phyloP scores from a whole-genome alignment of 2,113 vertebrate species.

The Tetrao urogallus region DNA sequence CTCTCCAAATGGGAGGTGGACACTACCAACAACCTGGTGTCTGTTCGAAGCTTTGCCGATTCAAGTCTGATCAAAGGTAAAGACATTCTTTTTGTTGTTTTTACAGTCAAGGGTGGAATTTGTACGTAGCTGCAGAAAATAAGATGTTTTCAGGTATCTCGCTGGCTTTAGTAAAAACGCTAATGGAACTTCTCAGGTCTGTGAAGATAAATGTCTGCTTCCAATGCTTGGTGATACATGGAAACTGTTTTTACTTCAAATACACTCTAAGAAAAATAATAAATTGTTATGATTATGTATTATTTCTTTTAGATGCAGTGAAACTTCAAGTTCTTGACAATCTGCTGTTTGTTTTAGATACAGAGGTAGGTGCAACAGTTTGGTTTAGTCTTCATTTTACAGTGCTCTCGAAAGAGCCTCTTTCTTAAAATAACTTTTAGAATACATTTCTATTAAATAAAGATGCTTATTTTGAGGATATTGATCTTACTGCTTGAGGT shows the following conservation, averaged over 20 bases:
- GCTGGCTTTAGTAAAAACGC: not conserved
- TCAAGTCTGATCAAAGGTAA: slow-evolving; percentile 87
- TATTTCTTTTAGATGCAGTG: slow-evolving; percentile 80
- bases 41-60: slow-evolving; percentile 76
- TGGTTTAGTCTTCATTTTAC: not conserved
- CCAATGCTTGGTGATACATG: not conserved
- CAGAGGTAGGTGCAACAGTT: slow-evolving; percentile 79
- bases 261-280: not conserved
- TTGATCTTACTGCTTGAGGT: not conserved
- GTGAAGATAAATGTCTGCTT: not conserved
- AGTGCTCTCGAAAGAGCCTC: not conserved
- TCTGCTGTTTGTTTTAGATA: slow-evolving; percentile 89
- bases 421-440: not conserved
- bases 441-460: not conserved
- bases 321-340: slow-evolving; percentile 88
- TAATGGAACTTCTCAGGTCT: not conserved
- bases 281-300: not conserved
- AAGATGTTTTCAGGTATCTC: not conserved
- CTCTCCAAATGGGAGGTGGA: slow-evolving; percentile 88
- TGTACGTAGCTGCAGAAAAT: not conserved
- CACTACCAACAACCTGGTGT: slow-evolving; percentile 70
- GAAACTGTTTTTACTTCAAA: not conserved
- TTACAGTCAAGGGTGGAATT: not conserved
- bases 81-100: not conserved
- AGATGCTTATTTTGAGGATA: not conserved